phyloP scores from a whole-genome alignment of 2,797 vertebrate species.

The Xenopus petersii region DNA sequence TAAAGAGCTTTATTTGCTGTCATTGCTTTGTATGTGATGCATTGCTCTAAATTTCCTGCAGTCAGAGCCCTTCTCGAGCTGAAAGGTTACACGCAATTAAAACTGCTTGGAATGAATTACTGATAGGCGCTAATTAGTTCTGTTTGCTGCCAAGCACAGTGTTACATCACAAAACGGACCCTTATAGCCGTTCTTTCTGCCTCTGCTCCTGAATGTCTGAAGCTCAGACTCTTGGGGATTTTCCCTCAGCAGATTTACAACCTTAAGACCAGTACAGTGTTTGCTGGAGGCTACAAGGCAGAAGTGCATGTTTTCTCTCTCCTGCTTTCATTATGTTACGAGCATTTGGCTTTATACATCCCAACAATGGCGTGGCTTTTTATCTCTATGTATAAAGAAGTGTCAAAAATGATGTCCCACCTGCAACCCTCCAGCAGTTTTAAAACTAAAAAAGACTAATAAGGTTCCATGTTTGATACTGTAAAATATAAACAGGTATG shows the following conservation, averaged over 20 bases:
- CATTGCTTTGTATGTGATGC: too few relatives aligned
- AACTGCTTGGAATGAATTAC: not conserved
- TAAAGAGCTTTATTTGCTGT: too few relatives aligned
- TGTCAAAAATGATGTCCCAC: too few relatives aligned
- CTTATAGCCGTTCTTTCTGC: slow-evolving; percentile 20
- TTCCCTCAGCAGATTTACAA: slow-evolving; percentile 39
- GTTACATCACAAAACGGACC: slow-evolving; percentile 16
- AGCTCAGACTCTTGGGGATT: slow-evolving; percentile 15
- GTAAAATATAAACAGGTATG: too few relatives aligned
- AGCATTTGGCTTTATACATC: slow-evolving; percentile 32
- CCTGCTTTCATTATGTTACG: slow-evolving; percentile 38
- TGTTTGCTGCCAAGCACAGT: slow-evolving; percentile 11
- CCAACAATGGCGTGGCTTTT: slow-evolving; percentile 14
- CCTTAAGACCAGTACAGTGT: slow-evolving; percentile 43
- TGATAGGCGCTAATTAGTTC: slow-evolving; percentile 29
- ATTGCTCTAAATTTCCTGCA: too few relatives aligned
- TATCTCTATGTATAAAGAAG: too few relatives aligned
- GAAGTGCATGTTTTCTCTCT: slow-evolving; percentile 32
- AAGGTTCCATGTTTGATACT: too few relatives aligned
- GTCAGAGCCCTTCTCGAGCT: too few relatives aligned
- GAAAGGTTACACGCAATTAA: too few relatives aligned
- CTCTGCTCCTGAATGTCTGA: slow-evolving; percentile 2
- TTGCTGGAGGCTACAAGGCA: slow-evolving; percentile 44
- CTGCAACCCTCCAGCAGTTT: too few relatives aligned
- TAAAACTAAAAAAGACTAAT: too few relatives aligned